phyloP scores from a whole-genome alignment of 2,113 vertebrate genomes.

The Chionodraco myersi region DNA sequence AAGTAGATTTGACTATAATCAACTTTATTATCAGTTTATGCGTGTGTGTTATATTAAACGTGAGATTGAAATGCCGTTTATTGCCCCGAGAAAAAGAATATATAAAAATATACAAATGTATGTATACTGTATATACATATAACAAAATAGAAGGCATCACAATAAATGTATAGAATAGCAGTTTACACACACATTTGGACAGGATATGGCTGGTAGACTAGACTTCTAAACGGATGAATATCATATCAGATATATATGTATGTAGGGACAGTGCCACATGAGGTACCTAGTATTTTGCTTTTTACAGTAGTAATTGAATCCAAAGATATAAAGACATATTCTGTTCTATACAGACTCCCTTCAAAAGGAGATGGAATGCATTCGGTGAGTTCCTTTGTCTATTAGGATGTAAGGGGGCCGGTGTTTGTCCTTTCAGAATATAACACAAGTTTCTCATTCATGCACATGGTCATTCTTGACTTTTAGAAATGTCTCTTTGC shows the following conservation, averaged over 20 bases:
- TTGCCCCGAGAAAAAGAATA: too few relatives aligned
- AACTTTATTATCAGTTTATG: not conserved
- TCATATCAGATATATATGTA: too few relatives aligned
- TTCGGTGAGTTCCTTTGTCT: not conserved
- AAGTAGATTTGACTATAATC: not conserved
- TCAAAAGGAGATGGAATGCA: not conserved
- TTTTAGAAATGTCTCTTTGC: conserved; percentile 7
- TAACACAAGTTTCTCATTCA: not conserved
- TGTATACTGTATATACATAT: too few relatives aligned
- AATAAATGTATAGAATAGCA: too few relatives aligned
- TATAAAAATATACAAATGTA: too few relatives aligned
- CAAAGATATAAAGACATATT: not conserved
- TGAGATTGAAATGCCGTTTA: too few relatives aligned
- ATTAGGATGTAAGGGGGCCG: not conserved
- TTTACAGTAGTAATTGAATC: not conserved
- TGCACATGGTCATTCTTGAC: conserved; percentile 1
- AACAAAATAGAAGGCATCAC: too few relatives aligned
- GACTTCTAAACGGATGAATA: too few relatives aligned
- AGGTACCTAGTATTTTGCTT: not conserved
- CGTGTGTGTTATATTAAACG: too few relatives aligned
- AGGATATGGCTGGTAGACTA: too few relatives aligned
- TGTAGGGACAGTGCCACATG: too few relatives aligned
- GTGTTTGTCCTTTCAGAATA: not conserved
- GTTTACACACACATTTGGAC: too few relatives aligned
- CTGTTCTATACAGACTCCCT: not conserved